A percentile compares a stretch with the other conserved stretches of the same genome.
Conservation (phyloP, 1,140 invertebrate genomes). For the Pseudomyrmex gracilis region DNA sequence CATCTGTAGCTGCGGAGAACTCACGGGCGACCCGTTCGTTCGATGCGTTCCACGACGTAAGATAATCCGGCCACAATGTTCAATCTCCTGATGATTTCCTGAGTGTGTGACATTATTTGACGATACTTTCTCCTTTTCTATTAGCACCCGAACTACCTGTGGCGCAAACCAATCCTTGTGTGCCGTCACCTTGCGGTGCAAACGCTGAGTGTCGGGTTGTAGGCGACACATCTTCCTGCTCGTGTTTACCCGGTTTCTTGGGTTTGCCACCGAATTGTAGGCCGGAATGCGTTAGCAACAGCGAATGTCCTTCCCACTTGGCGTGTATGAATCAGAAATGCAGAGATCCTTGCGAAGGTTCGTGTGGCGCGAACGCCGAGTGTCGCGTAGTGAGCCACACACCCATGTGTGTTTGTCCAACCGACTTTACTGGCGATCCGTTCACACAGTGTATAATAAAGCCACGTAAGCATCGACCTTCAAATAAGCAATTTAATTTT, state of each 20-base stretch:
- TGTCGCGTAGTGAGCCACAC: conserved; percentile 89
- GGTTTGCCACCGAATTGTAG: conserved; percentile 88
- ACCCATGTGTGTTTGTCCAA: conserved; percentile 87
- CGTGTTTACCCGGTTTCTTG: conserved; percentile 88
- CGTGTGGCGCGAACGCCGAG: conserved; percentile 88
- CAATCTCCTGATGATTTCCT: background rate
- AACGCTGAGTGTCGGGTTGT: conserved; percentile 88
- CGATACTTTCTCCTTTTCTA: conserved; percentile 9
- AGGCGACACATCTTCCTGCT: conserved; percentile 88
- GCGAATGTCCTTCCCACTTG: conserved; percentile 88
- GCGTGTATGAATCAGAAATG: conserved; percentile 91
- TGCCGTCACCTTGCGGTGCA: conserved; percentile 90
- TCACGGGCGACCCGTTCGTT: conserved; percentile 88
- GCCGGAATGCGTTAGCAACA: conserved; percentile 87
- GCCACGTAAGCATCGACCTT: conserved; percentile 81
- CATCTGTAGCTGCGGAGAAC: conserved; percentile 87
- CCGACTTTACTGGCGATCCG: conserved; percentile 88
- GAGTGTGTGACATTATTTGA: background rate
- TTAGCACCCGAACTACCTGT: conserved; percentile 55
- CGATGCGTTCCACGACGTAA: conserved; percentile 77
- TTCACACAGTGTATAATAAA: conserved; percentile 83
- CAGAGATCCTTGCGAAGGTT: conserved; percentile 88
- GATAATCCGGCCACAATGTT: conserved; percentile 65
- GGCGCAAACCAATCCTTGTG: conserved; percentile 87
- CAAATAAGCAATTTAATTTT: background rate